A percentile compares a stretch with the other conserved stretches of the same genome.
phyloP scores from a whole-genome alignment of 2,797 vertebrate species.

The Propithecus deckenii region DNA sequence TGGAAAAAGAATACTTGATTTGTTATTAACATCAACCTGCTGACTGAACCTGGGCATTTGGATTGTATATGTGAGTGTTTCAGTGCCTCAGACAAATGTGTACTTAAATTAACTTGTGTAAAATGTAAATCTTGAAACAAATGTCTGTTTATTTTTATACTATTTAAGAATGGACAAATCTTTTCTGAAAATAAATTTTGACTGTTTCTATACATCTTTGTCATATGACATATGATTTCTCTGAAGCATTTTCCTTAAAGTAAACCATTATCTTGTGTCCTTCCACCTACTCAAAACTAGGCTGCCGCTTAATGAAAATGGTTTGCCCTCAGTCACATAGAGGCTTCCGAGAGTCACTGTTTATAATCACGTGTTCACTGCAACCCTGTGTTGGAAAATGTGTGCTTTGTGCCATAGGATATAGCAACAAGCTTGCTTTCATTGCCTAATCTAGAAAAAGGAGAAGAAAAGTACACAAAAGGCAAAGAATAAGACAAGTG shows the following conservation, averaged over 20 bases:
- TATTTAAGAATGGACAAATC: conserved; percentile 68
- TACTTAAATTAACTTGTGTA: conserved; percentile 74
- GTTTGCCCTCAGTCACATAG: background rate
- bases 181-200: conserved; percentile 70
- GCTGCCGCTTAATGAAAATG: background rate
- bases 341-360: background rate
- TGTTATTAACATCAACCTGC: background rate
- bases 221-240: background rate
- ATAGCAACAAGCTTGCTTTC: background rate
- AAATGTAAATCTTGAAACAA: conserved; percentile 48
- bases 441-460: background rate
- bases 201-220: conserved; percentile 34
- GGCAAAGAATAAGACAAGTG: background rate
- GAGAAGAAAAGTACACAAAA: background rate
- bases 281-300: background rate
- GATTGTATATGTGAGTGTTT: conserved; percentile 42
- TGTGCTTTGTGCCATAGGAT: background rate
- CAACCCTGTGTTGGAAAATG: background rate
- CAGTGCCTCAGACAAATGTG: conserved; percentile 46
- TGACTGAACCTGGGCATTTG: conserved; percentile 20
- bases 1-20: background rate
- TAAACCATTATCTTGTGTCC: background rate
- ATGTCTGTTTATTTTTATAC: conserved; percentile 78
- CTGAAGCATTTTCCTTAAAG: background rate
- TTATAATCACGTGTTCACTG: background rate